phyloP scores from a whole-genome alignment of 2,888 invertebrate genomes.

The Icerya purchasi region DNA sequence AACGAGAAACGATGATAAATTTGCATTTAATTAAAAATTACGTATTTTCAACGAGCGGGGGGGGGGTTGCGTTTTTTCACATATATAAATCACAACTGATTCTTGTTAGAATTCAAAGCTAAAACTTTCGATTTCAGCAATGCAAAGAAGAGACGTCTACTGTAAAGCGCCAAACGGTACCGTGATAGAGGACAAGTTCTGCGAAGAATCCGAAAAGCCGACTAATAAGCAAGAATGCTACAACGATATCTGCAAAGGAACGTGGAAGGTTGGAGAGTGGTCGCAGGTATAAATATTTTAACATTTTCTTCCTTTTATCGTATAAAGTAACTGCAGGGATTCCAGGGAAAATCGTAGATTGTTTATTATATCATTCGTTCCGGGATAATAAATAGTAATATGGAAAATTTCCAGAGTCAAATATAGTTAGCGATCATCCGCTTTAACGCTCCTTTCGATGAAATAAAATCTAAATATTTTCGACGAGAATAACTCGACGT shows the following conservation, averaged over 20 bases:
- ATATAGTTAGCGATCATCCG: no score
- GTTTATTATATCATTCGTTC: no score
- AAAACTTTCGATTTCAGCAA: no score
- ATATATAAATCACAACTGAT: constrained; percentile 1
- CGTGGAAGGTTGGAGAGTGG: constrained; percentile 84
- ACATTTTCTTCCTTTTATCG: no score
- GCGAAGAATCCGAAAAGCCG: constrained; percentile 51
- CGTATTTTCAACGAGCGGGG: not conserved
- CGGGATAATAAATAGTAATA: no score
- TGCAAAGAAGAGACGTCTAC: constrained; percentile 46
- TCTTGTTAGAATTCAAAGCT: constrained; percentile 4
- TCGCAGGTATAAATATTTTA: no score
- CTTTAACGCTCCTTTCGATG: no score
- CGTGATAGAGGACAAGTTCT: constrained; percentile 33
- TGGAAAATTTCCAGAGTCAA: no score
- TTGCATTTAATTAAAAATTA: not conserved
- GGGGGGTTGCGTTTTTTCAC: not conserved
- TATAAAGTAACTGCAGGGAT: no score
- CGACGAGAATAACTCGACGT: no score
- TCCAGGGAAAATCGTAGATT: no score
- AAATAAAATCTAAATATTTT: no score
- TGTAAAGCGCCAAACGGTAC: constrained; percentile 31
- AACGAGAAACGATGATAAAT: not conserved
- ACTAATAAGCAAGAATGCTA: constrained; percentile 57
- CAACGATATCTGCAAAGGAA: constrained; percentile 62